These are phyloP conservation scores for Squalus acanthias DNA, from an alignment of 2,797 vertebrate species.

Conservation along the genomic window DNA sequence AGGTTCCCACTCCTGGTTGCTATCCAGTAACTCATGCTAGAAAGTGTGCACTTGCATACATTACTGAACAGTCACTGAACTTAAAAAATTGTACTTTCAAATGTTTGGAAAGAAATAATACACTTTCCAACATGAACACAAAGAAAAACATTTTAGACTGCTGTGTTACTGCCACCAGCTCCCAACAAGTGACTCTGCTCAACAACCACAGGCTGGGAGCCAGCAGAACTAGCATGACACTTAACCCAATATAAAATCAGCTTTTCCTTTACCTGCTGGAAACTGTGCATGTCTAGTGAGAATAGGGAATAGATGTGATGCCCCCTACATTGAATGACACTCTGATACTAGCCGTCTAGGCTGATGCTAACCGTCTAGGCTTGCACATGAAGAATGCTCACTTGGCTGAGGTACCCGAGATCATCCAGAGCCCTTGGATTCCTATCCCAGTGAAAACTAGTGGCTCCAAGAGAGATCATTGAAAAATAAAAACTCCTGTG, in stretches of 20 bases:
- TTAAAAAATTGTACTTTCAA: neutral
- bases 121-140: neutral
- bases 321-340: neutral
- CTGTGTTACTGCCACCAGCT: neutral
- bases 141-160: neutral
- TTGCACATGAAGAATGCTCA: neutral
- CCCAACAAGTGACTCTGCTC: neutral
- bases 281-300: neutral
- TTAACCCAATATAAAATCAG: neutral
- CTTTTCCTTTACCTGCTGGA: neutral
- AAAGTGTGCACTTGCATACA: neutral
- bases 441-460: neutral
- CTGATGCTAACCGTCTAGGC: neutral
- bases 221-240: neutral
- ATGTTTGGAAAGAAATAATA: neutral
- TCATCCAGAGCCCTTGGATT: neutral
- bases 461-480: neutral
- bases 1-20: neutral
- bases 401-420: neutral
- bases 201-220: neutral
- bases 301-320: neutral
- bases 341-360: neutral
- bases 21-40: neutral
- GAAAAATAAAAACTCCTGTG: neutral
- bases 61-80: neutral